Conservation (phyloP, 2,888 invertebrate genomes). For the Cantharis rufa region DNA sequence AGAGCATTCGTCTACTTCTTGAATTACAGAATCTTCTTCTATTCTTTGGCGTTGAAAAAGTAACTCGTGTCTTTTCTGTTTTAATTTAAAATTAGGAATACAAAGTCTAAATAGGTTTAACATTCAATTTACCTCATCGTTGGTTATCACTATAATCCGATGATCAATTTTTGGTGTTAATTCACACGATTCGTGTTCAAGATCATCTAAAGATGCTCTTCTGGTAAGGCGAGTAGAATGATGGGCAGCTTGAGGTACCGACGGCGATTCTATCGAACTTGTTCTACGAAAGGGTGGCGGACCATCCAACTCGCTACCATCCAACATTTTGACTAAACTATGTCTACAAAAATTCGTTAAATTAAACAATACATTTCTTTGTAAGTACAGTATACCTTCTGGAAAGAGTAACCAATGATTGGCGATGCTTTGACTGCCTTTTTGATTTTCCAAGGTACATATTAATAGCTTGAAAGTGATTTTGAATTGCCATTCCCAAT, state of each 20-base stretch:
- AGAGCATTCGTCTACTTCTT: slow-evolving; percentile 69
- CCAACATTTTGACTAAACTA: slow-evolving; percentile 78
- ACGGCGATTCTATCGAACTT: slow-evolving; percentile 48
- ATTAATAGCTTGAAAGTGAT: slow-evolving; percentile 87
- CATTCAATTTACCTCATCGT: slow-evolving; percentile 67
- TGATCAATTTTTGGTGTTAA: slow-evolving; percentile 82
- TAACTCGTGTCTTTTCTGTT: slow-evolving; percentile 64
- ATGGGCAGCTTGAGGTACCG: slow-evolving; percentile 43
- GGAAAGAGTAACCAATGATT: slow-evolving; percentile 82
- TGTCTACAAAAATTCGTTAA: slow-evolving; percentile 59
- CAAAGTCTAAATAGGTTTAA: background rate
- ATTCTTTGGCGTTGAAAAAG: slow-evolving; percentile 63
- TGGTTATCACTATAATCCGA: slow-evolving; percentile 75
- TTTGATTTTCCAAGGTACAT: slow-evolving; percentile 73
- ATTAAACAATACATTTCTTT: background rate
- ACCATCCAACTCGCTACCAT: slow-evolving; percentile 68
- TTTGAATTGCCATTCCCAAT: slow-evolving; percentile 81
- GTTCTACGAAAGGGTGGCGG: slow-evolving; percentile 71
- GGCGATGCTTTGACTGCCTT: slow-evolving; percentile 78
- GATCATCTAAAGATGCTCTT: slow-evolving; percentile 77
- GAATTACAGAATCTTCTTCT: slow-evolving; percentile 72
- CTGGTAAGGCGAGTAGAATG: slow-evolving; percentile 63
- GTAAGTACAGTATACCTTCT: slow-evolving; percentile 61
- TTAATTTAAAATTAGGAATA: slow-evolving; percentile 29
- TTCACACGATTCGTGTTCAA: slow-evolving; percentile 81